These are phyloP conservation scores for Noctua fimbriata DNA, from an alignment of 2,888 invertebrate species.

Conservation along the genomic window DNA sequence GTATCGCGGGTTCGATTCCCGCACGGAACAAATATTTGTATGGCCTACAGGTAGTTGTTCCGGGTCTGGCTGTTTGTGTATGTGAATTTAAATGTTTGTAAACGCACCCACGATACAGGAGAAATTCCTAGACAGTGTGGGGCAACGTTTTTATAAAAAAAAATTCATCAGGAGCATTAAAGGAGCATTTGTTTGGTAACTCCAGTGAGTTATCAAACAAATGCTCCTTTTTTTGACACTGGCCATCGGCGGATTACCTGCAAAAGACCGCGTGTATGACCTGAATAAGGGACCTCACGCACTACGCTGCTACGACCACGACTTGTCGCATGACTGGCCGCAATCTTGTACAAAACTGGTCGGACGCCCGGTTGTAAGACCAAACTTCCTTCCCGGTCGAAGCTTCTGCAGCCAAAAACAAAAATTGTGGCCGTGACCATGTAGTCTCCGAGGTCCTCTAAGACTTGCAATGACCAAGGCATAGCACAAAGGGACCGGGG, in stretches of 20 bases:
- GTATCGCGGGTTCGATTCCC: too few relatives aligned
- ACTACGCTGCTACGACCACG: neutral
- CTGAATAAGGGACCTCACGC: neutral
- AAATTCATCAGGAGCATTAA: too few relatives aligned
- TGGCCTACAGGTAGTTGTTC: too few relatives aligned
- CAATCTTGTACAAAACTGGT: neutral
- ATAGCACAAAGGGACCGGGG: neutral
- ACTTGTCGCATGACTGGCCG: neutral
- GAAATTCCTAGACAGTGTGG: too few relatives aligned
- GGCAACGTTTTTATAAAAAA: too few relatives aligned
- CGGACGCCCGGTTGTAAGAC: neutral
- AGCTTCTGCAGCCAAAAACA: neutral
- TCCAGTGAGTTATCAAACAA: too few relatives aligned
- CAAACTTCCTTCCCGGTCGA: neutral
- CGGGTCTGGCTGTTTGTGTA: too few relatives aligned
- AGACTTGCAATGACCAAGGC: neutral
- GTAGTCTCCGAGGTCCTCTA: neutral
- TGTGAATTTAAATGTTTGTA: too few relatives aligned
- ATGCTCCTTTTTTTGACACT: too few relatives aligned
- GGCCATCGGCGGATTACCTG: neutral
- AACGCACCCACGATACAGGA: too few relatives aligned
- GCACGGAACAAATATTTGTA: too few relatives aligned
- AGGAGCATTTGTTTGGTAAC: neutral
- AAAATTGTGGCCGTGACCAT: neutral
- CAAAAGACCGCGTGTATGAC: neutral